Base-by-base conservation (phyloP, 2,888 invertebrate species). In the Ennomos erosarius region DNA sequence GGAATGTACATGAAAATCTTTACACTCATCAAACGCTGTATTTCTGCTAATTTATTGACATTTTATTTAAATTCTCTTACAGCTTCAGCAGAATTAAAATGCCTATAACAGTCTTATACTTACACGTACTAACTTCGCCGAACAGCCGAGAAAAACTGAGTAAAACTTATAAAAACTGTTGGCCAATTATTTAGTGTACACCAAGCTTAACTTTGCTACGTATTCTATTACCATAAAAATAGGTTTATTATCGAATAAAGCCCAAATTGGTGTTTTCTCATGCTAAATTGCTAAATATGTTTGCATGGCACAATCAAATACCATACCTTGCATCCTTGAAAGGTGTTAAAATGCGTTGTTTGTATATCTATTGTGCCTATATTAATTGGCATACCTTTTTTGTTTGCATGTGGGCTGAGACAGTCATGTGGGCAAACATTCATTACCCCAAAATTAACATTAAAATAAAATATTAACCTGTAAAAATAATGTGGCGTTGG, bases 271-370 rank as follows among this genome's bases (percentile, higher is more conserved):
- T 42, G 46, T 42, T 51, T 61, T 61, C 61, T 53, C 55, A 46
- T 55, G 55, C 42, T 33, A 10, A 55, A 12, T 47, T 55, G 55
- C 42, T 33, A 10, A 55, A 12, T 47, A 60, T 51, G 12, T 55
- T 59, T 46, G 16, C 9, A 46, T 55, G 53, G 56, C 64, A 49
- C 64, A 49, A 59, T 66, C 37, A 55, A 59, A 64, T 6, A 26
- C 26, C 6, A 26, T 6, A 26, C 6, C 26, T 26, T 26, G 64
- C 61, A 63, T 75, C 82, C 81, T 85, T 85, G 81, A 64, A 52
- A 84, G 69, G 81, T 85, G 84, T 78, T 65, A 83, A 83, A 75
- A 71, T 74, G 63, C 57, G 26, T 63, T 62, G 66, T 74, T 70
- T 71, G 64, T 60, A 46, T 52, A 63, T 52, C 63, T 62, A 51